Percentiles rank a stretch among this genome's conserved stretches.
phyloP scores from a whole-genome alignment of 1,140 invertebrate genomes.

The Temnothorax nylanderi region DNA sequence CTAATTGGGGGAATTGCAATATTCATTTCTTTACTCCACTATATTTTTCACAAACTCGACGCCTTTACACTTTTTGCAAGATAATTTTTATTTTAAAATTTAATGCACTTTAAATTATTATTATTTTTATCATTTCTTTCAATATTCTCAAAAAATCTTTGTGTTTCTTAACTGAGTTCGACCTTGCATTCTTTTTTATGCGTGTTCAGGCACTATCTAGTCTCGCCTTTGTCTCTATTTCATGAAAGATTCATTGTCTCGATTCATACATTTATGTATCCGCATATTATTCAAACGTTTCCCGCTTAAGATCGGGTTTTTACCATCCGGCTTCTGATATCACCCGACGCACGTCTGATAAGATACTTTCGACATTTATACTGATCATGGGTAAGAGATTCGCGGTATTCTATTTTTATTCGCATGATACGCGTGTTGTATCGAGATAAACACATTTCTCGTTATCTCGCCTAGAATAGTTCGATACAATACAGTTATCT shows the following conservation, averaged over 20 bases:
- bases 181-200: constrained; percentile 4
- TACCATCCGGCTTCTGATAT: neutral
- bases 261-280: constrained; percentile 26
- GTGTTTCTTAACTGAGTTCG: neutral
- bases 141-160: neutral
- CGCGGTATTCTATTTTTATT: constrained; percentile 5
- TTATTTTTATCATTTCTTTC: neutral
- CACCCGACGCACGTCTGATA: neutral
- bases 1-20: neutral
- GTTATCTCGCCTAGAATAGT: neutral
- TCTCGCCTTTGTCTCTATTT: constrained; percentile 1
- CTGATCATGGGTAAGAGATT: neutral
- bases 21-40: neutral
- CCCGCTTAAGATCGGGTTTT: neutral
- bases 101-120: neutral
- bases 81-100: neutral
- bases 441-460: neutral
- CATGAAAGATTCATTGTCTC: constrained; percentile 24
- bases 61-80: neutral
- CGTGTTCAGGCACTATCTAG: neutral
- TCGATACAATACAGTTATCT: neutral
- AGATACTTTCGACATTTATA: neutral
- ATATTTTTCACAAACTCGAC: neutral
- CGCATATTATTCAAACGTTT: constrained; percentile 10
- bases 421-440: neutral